phyloP scores from a whole-genome alignment of 2,797 vertebrate genomes.

The Poeciliopsis presidionis region DNA sequence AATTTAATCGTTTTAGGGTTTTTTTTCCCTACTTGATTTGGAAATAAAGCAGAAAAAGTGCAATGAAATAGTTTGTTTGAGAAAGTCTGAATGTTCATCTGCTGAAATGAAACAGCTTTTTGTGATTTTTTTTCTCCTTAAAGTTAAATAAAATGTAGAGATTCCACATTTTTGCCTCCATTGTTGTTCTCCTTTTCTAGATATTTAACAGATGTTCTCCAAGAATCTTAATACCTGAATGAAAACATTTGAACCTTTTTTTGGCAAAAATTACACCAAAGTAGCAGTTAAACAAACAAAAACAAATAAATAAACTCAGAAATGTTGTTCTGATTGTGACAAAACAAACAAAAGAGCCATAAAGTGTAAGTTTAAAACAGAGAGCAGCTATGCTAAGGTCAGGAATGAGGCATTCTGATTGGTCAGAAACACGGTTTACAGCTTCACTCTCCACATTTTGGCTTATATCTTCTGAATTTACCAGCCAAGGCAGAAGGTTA shows the following conservation, averaged over 20 bases:
- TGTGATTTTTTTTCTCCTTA: background rate
- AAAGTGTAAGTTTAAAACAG: conserved; percentile 24
- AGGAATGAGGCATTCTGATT: conserved; percentile 35
- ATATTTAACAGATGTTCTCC: conserved; percentile 18
- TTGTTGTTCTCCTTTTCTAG: background rate
- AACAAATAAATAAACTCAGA: background rate
- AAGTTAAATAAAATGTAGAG: background rate
- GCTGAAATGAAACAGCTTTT: background rate
- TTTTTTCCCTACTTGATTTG: background rate
- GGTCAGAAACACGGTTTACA: conserved; percentile 41
- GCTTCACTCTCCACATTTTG: conserved; percentile 54
- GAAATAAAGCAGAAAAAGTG: background rate
- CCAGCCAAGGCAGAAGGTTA: conserved; percentile 69
- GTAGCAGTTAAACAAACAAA: conserved; percentile 7
- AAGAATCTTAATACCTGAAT: conserved; percentile 24
- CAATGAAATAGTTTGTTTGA: background rate
- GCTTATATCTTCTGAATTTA: conserved; percentile 65
- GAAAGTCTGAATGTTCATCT: background rate
- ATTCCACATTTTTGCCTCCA: conserved; percentile 2
- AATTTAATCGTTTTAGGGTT: background rate
- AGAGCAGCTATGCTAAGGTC: conserved; percentile 45
- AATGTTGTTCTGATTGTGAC: conserved; percentile 1
- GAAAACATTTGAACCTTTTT: conserved; percentile 22
- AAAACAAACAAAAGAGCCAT: conserved; percentile 21
- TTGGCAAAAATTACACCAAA: conserved; percentile 2